Base-by-base conservation (phyloP, 2,797 vertebrate species). In the Cryptoprocta ferox region DNA sequence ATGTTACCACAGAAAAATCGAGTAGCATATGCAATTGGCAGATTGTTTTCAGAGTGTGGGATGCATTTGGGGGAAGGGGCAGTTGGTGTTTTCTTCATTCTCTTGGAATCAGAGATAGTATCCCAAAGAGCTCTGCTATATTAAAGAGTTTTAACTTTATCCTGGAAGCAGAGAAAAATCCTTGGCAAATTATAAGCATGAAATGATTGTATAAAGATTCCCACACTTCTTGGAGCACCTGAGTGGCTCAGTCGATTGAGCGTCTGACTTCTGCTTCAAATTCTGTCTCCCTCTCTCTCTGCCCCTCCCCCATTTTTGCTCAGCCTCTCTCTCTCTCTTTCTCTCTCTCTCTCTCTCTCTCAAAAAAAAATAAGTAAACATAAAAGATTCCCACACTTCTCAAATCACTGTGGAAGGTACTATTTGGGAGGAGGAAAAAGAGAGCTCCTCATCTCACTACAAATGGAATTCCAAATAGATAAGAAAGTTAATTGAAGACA, bases 181-280 rank as follows among this genome's bases (percentile, higher is more conserved):
- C 21, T 85, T 89, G 56, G 79, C 37, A 73, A 65, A 84, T 70
- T 78, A 53, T 61, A 93, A 59, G 13, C 13, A 21, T 68, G 14
- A 90, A 79, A 50, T 89, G 75, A 32, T 96, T 75, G 30, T 88
- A 45, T 91, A 78, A 71, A 92, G 53, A 89, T 90, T 96, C 42
- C 13, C 30, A 75, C 3, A 61, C n/a, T 81, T 86, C 61, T 96
- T 59, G 21, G 56, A 21, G 21, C 56, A 59, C 56, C 56, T 59
- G 8, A 6, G 21, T 59, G 56, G 21, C 56, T 24, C 21, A 24
- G 2, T 59, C 21, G 8, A 21, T 59, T 59, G 21, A 59, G 21
- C 21, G 3, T 59, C 56, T 59, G 56, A 59, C 19, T 59, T 59
- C 56, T 59, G 21, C 56, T 24, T 24, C 56, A 24, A 19, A 59